A percentile compares a stretch with the other conserved stretches of the same genome.
Evolutionary conservation across 2,888 invertebrate species (phyloP).

Genomic region (Pandemis cinnamomeana): DNA sequence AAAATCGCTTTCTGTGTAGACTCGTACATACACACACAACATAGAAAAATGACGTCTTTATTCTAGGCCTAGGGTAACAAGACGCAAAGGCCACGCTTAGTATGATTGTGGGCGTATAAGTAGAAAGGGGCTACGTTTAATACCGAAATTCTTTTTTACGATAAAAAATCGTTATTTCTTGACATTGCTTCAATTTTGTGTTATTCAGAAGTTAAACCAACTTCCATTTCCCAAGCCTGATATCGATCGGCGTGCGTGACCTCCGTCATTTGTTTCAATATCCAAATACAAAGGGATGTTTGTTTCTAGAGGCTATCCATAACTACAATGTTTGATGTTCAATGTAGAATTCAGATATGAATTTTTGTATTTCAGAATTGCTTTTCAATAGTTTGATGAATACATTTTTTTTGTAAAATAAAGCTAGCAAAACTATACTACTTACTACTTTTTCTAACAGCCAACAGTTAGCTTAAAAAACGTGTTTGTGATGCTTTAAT

Average conservation of each 20-base stretch:
- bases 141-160: background rate
- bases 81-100: too few relatives aligned
- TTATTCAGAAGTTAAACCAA: background rate
- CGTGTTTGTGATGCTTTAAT: background rate
- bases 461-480: too few relatives aligned
- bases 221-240: background rate
- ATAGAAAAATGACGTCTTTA: too few relatives aligned
- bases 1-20: too few relatives aligned
- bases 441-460: too few relatives aligned
- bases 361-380: background rate
- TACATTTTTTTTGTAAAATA: too few relatives aligned
- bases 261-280: slow-evolving; percentile 29
- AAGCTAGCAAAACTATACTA: too few relatives aligned
- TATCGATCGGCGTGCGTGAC: slow-evolving; percentile 27
- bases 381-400: background rate
- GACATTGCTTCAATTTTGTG: slow-evolving; percentile 21
- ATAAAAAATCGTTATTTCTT: background rate
- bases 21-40: too few relatives aligned
- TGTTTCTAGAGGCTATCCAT: slow-evolving; percentile 6
- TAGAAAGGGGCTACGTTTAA: background rate
- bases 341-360: background rate
- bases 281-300: slow-evolving; percentile 9
- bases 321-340: background rate
- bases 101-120: too few relatives aligned
- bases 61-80: too few relatives aligned